Evolutionary conservation across 2,797 vertebrate species (phyloP).

Genomic region (Sarcoramphus papa): DNA sequence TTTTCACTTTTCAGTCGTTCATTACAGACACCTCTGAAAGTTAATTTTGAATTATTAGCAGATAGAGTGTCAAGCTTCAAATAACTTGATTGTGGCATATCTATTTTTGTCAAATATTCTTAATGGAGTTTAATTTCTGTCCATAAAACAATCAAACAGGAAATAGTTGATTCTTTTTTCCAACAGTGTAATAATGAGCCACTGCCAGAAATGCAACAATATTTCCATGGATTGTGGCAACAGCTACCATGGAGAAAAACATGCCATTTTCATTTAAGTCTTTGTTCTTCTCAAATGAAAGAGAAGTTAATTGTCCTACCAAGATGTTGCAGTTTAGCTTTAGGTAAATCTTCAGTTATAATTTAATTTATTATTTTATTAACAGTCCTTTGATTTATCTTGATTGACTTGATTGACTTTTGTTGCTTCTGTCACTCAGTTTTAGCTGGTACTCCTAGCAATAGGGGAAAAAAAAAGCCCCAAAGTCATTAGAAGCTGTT

Average conservation of each 20-base stretch:
- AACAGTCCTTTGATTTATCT: background rate
- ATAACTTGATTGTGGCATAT: background rate
- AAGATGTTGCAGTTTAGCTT: background rate
- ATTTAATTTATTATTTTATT: background rate
- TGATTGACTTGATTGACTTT: background rate
- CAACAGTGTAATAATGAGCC: background rate
- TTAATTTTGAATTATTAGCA: background rate
- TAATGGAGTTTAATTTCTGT: background rate
- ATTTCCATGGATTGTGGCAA: background rate
- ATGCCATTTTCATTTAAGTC: background rate
- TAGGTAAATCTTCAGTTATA: background rate
- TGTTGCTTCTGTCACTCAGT: background rate
- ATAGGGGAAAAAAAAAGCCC: fast-evolving
- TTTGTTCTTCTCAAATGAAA: background rate
- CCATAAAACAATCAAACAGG: background rate
- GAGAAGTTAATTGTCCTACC: background rate
- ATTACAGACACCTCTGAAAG: background rate
- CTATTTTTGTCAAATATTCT: background rate
- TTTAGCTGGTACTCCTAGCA: background rate
- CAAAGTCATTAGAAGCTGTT: fast-evolving
- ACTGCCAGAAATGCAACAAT: background rate
- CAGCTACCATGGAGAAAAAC: background rate
- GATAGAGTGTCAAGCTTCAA: background rate
- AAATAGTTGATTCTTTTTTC: background rate
- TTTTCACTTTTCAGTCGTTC: background rate